Percentiles rank a stretch among this genome's conserved stretches.
These are phyloP conservation scores for Oreochromis mossambicus DNA, from an alignment of 2,797 vertebrate genomes.

Conservation along the genomic window DNA sequence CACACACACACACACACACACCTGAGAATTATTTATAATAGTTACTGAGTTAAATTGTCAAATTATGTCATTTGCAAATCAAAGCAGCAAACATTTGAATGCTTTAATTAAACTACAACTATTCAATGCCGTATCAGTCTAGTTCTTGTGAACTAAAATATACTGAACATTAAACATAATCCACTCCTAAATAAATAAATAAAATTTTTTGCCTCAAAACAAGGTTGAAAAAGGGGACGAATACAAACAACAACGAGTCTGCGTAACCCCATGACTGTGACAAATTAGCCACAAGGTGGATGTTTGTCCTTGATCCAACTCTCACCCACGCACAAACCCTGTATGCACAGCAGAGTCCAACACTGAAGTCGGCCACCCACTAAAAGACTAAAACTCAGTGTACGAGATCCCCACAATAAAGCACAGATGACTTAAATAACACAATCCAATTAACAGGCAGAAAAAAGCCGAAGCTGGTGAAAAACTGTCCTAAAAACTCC, in stretches of 20 bases:
- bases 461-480: neutral
- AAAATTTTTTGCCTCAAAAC: conserved; percentile 17
- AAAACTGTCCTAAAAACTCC: neutral
- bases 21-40: neutral
- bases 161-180: conserved; percentile 16
- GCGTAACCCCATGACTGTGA: conserved; percentile 32
- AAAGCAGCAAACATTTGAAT: neutral
- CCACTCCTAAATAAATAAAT: neutral
- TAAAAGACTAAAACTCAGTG: neutral
- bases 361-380: neutral
- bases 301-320: conserved; percentile 48
- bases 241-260: conserved; percentile 39
- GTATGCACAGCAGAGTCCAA: neutral
- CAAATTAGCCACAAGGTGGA: conserved; percentile 31
- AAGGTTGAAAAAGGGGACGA: conserved; percentile 57
- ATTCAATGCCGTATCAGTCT: neutral
- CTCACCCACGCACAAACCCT: neutral
- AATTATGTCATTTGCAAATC: neutral
- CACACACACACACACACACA: neutral
- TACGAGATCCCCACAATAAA: neutral
- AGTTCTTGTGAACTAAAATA: neutral
- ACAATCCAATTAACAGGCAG: neutral
- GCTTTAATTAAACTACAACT: neutral
- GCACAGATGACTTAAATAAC: neutral
- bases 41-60: neutral